Base-by-base conservation (phyloP, 2,113 vertebrate species). In the Percina caprodes region DNA sequence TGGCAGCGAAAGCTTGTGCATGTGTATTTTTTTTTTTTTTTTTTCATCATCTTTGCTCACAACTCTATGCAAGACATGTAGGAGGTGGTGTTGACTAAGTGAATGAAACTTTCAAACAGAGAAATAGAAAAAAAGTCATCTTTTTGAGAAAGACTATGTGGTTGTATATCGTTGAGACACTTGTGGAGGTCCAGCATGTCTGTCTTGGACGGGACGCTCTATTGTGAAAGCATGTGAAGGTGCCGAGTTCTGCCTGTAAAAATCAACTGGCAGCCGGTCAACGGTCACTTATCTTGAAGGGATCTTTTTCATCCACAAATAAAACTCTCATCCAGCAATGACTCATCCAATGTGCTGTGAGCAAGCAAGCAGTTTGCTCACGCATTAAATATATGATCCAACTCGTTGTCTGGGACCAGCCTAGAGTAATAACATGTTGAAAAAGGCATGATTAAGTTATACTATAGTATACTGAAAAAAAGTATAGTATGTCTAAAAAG, bases 221-320 rank as follows among this genome's bases (percentile, higher is more conserved):
- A 0, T 78, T 78, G 69, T 86, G 30, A 78, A 19, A 16, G 59
- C 56, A 14, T 16, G 63, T 60, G 55, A 67, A 79, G 75, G 77
- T 76, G 72, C 61, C 33, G 78, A 87, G 62, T 74, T 58, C 6
- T 59, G 81, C 63, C 77, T 89, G 87, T 89, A 83, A 83, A 86
- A 90, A 86, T n/a, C 91, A 84, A 30, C 63, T 88, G 90, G 82
- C 84, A 68, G 51, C 68, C 2, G 7, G 55, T 69, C 48, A 9
- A 49, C 6, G 3, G 13, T 24, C 24, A 1, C 78, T 79, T 77
- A 76, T 79, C 88, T 26, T 35, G 63, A 78, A 55, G 1, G 55
- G 66, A 90, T 30, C 83, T 45, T 49, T 80, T 78, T 84, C 75
- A 81, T 68, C 42, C 33, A 26, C 71, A 79, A 84, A 82, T 70